phyloP scores from a whole-genome alignment of 2,113 vertebrate species.

The Typhlomys cinereus region DNA sequence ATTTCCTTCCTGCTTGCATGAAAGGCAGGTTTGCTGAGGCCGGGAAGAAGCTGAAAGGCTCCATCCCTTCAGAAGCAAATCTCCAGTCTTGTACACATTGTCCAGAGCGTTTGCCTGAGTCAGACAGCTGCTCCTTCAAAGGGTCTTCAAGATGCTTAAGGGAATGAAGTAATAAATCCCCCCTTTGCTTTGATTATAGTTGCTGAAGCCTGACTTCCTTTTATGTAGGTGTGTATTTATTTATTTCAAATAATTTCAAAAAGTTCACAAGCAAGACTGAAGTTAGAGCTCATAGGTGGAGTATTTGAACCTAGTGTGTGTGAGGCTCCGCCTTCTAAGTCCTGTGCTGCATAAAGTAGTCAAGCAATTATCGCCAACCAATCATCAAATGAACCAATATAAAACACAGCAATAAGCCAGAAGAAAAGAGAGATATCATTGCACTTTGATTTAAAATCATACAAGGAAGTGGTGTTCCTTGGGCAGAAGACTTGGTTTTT shows the following conservation, averaged over 20 bases:
- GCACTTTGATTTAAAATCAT: background rate
- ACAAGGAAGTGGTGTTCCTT: background rate
- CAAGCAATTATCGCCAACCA: background rate
- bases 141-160: background rate
- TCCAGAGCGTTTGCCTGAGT: fast-evolving
- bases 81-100: background rate
- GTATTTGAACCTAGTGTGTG: background rate
- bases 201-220: background rate
- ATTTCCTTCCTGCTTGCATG: constrained; percentile 73
- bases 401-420: background rate
- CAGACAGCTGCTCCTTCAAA: background rate
- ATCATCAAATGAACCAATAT: background rate
- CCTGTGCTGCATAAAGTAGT: background rate
- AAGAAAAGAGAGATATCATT: background rate
- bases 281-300: background rate
- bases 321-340: background rate
- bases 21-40: constrained; percentile 13
- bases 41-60: background rate
- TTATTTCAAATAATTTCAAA: background rate
- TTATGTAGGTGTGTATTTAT: too few species aligned
- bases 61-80: background rate
- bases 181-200: background rate
- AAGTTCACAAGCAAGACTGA: background rate
- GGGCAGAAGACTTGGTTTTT: background rate
- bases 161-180: background rate